Conservation (phyloP, 2,797 vertebrate genomes). For the Lithobates pipiens region DNA sequence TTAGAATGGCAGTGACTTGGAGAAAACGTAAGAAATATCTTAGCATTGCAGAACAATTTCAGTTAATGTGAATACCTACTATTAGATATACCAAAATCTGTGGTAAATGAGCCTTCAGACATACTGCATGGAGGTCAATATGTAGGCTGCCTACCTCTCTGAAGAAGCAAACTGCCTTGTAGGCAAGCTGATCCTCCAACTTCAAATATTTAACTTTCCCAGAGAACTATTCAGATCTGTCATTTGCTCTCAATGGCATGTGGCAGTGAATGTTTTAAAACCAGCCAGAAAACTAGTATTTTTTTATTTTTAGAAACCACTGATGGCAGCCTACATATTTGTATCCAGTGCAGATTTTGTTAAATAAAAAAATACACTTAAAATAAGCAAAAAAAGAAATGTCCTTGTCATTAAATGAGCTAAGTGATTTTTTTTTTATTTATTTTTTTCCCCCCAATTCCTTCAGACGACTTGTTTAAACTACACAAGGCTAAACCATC, state of each 20-base stretch:
- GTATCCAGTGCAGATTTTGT: not conserved
- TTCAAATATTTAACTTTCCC: not conserved
- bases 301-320: not conserved
- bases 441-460: constrained; percentile 32
- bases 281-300: not conserved
- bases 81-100: too few species aligned
- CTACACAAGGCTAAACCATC: constrained; percentile 82
- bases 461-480: constrained; percentile 82
- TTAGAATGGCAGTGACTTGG: too few species aligned
- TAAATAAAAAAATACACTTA: not conserved
- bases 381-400: too few species aligned
- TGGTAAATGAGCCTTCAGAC: too few species aligned
- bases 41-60: too few species aligned
- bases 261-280: not conserved
- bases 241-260: too few species aligned
- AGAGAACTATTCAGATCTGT: not conserved
- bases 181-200: not conserved
- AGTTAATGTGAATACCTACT: too few species aligned
- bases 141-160: not conserved
- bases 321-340: too few species aligned
- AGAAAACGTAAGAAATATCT: too few species aligned
- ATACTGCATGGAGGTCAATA: too few species aligned
- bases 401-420: too few species aligned
- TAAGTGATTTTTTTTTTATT: too few species aligned
- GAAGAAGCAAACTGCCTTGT: not conserved